Evolutionary conservation across 2,113 vertebrate species (phyloP).

Genomic region (Channa argus): DNA sequence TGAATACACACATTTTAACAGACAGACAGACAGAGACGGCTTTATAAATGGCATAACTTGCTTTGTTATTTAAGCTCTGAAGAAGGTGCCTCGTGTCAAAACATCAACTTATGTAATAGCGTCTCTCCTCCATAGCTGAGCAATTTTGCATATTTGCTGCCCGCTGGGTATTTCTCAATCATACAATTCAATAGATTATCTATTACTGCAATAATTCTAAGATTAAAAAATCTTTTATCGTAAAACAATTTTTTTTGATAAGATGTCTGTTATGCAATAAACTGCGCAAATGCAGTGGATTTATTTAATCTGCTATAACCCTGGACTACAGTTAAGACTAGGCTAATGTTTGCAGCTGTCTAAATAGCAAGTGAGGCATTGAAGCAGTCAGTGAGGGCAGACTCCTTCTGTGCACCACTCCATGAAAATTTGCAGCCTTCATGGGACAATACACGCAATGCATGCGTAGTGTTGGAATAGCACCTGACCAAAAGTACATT

Average conservation of each 20-base stretch:
- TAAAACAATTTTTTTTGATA: slow-evolving; percentile 26
- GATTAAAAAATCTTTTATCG: slow-evolving; percentile 29
- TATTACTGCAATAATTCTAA: slow-evolving; percentile 16
- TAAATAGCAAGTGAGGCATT: slow-evolving; percentile 66
- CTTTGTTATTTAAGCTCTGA: no score
- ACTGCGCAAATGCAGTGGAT: slow-evolving; percentile 52
- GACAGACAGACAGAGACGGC: no score
- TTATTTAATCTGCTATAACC: slow-evolving; percentile 67
- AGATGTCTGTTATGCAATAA: slow-evolving; percentile 70
- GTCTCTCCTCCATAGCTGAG: no score
- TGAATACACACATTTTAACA: no score
- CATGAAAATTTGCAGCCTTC: slow-evolving; percentile 22
- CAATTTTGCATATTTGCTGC: no score
- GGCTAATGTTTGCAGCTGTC: slow-evolving; percentile 73
- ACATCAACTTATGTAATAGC: no score
- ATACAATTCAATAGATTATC: slow-evolving; percentile 58
- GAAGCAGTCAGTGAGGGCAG: slow-evolving; percentile 37
- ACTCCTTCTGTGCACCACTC: slow-evolving; percentile 56
- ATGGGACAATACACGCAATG: slow-evolving; percentile 9
- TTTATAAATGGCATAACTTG: no score
- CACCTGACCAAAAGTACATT: no score
- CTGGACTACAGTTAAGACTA: slow-evolving; percentile 24
- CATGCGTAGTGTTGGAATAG: no score
- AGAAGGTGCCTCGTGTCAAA: no score
- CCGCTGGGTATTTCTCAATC: slow-evolving; percentile 33